These are phyloP conservation scores for Tetraodon nigroviridis DNA, from an alignment of 2,113 vertebrate genomes.

Conservation along the genomic window DNA sequence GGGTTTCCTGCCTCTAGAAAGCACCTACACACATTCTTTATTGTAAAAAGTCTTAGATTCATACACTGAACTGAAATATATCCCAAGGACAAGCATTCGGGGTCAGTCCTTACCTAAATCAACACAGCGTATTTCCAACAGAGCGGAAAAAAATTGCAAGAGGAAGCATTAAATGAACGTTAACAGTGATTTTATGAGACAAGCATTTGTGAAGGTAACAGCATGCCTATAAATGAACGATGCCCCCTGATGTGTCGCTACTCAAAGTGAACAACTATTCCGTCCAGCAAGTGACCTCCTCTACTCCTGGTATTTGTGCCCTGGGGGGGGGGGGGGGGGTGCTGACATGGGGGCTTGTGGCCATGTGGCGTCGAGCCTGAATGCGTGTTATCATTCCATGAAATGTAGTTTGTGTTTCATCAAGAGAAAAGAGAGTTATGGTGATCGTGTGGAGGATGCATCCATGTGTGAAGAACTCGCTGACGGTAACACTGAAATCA, in stretches of 20 bases:
- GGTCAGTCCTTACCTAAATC: not conserved
- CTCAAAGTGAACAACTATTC: slow-evolving; percentile 45
- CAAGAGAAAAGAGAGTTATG: slow-evolving; percentile 17
- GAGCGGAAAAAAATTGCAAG: slow-evolving; percentile 52
- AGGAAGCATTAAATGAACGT: slow-evolving; percentile 74
- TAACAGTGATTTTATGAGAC: slow-evolving; percentile 62
- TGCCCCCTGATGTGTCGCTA: slow-evolving; percentile 55
- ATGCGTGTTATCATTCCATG: slow-evolving; percentile 36
- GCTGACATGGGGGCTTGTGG: slow-evolving; percentile 26
- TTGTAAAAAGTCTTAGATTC: too few species aligned
- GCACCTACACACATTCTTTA: too few species aligned
- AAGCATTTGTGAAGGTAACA: slow-evolving; percentile 66
- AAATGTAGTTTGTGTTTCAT: slow-evolving; percentile 43
- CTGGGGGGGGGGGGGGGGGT: slow-evolving; percentile 26
- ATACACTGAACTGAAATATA: too few species aligned
- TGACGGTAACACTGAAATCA: slow-evolving; percentile 10
- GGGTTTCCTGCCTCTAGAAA: too few species aligned
- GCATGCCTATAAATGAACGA: slow-evolving; percentile 66
- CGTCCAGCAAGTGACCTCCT: slow-evolving; percentile 48
- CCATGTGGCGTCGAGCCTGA: slow-evolving; percentile 58
- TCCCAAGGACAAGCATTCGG: too few species aligned
- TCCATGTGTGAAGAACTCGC: too few species aligned
- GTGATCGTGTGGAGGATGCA: slow-evolving; percentile 8
- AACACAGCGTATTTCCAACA: slow-evolving; percentile 9
- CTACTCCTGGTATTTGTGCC: slow-evolving; percentile 43